Conservation (phyloP, 2,888 invertebrate species). For the Rhagophthalmus giganteus region DNA sequence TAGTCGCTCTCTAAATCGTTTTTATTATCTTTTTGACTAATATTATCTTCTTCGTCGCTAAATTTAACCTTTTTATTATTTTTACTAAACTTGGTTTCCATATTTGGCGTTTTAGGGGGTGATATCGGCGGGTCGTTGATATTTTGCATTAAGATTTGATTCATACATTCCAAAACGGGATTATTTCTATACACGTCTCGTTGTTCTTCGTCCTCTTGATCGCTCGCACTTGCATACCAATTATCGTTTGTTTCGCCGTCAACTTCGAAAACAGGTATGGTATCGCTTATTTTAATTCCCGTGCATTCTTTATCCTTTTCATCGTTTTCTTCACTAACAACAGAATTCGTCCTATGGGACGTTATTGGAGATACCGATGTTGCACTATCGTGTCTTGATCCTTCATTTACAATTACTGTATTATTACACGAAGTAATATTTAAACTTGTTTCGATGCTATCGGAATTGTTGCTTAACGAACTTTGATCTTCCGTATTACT, state of each 20-base stretch:
- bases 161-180: slow-evolving; percentile 83
- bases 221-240: slow-evolving; percentile 80
- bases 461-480: slow-evolving; percentile 10
- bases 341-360: too few species aligned
- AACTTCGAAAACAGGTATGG: slow-evolving; percentile 55
- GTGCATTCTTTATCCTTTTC: slow-evolving; percentile 2
- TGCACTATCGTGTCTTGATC: background rate
- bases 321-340: slow-evolving; percentile 2
- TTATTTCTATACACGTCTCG: slow-evolving; percentile 76
- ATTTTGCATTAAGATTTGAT: slow-evolving; percentile 80
- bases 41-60: slow-evolving; percentile 48
- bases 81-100: slow-evolving; percentile 46
- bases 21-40: slow-evolving; percentile 17
- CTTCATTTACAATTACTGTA: slow-evolving; percentile 12
- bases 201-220: slow-evolving; percentile 73
- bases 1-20: slow-evolving; percentile 44
- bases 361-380: background rate
- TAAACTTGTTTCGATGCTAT: slow-evolving; percentile 15
- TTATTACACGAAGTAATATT: slow-evolving; percentile 28
- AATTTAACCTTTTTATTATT: slow-evolving; percentile 53
- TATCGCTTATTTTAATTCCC: slow-evolving; percentile 51
- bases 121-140: slow-evolving; percentile 57
- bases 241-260: slow-evolving; percentile 62
- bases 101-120: slow-evolving; percentile 53
- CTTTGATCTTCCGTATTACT: slow-evolving; percentile 5